phyloP scores from a whole-genome alignment of 1,140 invertebrate genomes.

The Drosophila miranda region DNA sequence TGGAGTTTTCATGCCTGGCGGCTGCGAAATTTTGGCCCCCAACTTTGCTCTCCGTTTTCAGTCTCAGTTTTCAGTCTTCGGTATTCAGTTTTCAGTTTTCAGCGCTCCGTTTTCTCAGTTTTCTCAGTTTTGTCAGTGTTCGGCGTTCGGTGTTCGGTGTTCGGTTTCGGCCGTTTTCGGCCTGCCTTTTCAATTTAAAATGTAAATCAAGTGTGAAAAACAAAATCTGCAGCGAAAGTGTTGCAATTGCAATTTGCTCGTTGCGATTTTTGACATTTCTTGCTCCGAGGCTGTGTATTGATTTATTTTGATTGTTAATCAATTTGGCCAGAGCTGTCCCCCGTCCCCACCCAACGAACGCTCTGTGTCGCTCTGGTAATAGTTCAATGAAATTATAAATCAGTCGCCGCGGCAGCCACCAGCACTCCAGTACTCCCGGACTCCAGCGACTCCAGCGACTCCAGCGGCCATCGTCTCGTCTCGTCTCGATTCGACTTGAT shows the following conservation, averaged over 20 bases:
- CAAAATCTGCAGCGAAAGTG: slow-evolving; percentile 75
- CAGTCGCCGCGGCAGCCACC: slow-evolving; percentile 31
- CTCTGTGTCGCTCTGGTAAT: slow-evolving; percentile 55
- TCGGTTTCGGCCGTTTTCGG: slow-evolving; percentile 59
- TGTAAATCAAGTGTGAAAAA: slow-evolving; percentile 80
- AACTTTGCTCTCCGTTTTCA: slow-evolving; percentile 11
- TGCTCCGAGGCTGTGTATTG: slow-evolving; percentile 71
- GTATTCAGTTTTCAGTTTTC: slow-evolving; percentile 39
- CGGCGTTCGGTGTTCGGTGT: slow-evolving; percentile 22
- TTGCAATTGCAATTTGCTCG: slow-evolving; percentile 79
- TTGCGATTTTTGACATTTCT: slow-evolving; percentile 78
- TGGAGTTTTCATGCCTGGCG: slow-evolving; percentile 73
- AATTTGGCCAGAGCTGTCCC: slow-evolving; percentile 56
- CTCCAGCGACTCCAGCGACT: neutral
- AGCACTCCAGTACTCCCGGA: neutral
- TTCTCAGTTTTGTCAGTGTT: slow-evolving; percentile 13
- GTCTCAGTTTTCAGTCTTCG: slow-evolving; percentile 21
- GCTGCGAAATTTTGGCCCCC: slow-evolving; percentile 47
- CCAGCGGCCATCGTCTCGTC: neutral
- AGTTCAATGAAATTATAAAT: slow-evolving; percentile 80
- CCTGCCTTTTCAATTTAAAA: slow-evolving; percentile 77
- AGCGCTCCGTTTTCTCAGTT: slow-evolving; percentile 23
- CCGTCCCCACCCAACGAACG: slow-evolving; percentile 26
- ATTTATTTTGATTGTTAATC: slow-evolving; percentile 80
- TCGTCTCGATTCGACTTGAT: slow-evolving; percentile 15